Evolutionary conservation across 2,888 invertebrate species (phyloP).

Genomic region (Brachypalpus laphriformis): DNA sequence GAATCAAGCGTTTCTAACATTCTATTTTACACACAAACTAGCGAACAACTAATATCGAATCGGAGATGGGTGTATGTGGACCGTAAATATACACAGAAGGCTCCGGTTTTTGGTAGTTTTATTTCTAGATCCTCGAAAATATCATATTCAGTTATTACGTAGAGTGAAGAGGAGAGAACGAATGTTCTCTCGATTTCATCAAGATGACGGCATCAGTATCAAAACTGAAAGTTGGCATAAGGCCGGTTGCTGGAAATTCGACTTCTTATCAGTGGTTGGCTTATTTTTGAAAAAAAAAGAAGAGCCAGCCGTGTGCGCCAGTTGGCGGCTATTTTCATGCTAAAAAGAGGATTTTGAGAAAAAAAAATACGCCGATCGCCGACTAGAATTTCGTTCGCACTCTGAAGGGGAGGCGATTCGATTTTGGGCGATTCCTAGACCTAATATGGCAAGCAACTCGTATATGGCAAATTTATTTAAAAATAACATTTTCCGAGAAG

Average conservation of each 20-base stretch:
- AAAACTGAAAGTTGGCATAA: conserved; percentile 24
- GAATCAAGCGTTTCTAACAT: conserved; percentile 58
- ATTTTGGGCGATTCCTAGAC: conserved; percentile 48
- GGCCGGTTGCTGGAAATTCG: conserved; percentile 47
- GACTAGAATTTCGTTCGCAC: conserved; percentile 48
- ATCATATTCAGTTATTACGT: conserved; percentile 63
- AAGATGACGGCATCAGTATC: conserved; percentile 49
- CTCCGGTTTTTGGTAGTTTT: conserved; percentile 57
- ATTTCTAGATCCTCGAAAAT: conserved; percentile 67
- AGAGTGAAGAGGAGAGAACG: conserved; percentile 10
- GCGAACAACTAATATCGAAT: conserved; percentile 61
- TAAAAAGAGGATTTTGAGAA: conserved; percentile 32
- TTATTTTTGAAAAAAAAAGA: conserved; percentile 8
- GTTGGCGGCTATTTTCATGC: conserved; percentile 57
- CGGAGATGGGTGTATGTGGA: conserved; percentile 26
- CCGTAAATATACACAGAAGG: conserved; percentile 60
- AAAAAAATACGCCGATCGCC: conserved; percentile 20
- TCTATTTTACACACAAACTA: conserved; percentile 67
- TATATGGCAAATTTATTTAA: conserved; percentile 63
- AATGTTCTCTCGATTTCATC: neutral
- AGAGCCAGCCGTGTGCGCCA: conserved; percentile 46
- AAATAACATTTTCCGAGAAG: conserved; percentile 47
- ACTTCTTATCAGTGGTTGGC: conserved; percentile 54
- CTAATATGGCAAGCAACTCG: conserved; percentile 61
- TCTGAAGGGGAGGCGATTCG: conserved; percentile 6